Evolutionary conservation across 2,797 vertebrate genomes (phyloP), one percentile per base, ranked within the genome.

Genomic region (Salarias fasciatus): DNA sequence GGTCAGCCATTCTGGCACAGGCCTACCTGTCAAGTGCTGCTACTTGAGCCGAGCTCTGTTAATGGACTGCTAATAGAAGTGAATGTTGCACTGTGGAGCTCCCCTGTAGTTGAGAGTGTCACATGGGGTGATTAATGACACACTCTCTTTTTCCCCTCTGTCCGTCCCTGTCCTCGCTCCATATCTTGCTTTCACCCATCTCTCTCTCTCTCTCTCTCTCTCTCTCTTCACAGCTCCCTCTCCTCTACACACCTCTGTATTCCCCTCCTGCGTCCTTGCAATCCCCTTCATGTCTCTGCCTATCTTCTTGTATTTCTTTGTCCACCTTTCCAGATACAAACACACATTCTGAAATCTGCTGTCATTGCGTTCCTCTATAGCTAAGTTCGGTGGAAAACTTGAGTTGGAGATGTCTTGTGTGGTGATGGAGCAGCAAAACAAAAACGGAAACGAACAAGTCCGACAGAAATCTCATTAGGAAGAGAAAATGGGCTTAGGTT

Each of bases 41-140:
- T 87, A 88, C 89, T 92, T 86, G 74, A 75, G 77, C 82, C n/a
- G 83, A 77, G 77, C 85, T 90, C 85, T 72, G 70, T 93, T 95
- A 95, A 96, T 94, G 94, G 93, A 90, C 76, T 77, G 89, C 77
- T 94, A 94, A 95, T 91, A 92, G 90, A 89, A 83, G 79, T 77
- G 79, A 86, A 91, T 83, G 88, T 86, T 83, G 91, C 82, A 79
- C 82, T 76, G 58, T 69, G 88, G 88, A 74, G 86, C 91, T 90
- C 87, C 75, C 86, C 67, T 83, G 69, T 84, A 82, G 87, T 91
- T 78, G 76, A 85, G 68, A 80, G 79, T 78, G 43, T 70, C 90
- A 92, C 91, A 91, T 76, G 50, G 77, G 80, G 88, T 82, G 51
- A 95, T 94, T 93, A 92, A 95, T 93, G 89, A 90, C 85, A 77